A percentile compares a stretch with the other conserved stretches of the same genome.
Conservation (phyloP, 2,113 vertebrate genomes). For the Lycaon pictus region DNA sequence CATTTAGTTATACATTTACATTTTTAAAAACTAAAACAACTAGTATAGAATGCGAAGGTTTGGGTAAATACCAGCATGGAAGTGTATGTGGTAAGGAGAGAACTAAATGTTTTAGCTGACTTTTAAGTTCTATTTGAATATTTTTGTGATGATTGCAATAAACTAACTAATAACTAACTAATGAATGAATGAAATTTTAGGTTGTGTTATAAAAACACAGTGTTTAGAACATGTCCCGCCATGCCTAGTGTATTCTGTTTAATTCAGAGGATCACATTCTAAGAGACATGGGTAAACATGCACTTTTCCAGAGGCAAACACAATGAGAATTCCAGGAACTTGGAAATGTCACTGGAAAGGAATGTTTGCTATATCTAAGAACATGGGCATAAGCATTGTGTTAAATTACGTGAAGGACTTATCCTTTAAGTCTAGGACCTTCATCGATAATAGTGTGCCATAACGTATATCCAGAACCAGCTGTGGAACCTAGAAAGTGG, state of each 20-base stretch:
- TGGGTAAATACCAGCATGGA: not conserved
- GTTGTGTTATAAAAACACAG: not conserved
- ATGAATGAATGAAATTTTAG: not conserved
- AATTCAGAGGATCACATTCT: not conserved
- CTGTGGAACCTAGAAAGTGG: not conserved
- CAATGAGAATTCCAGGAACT: not conserved
- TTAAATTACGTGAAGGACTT: not conserved
- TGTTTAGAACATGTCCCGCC: not conserved
- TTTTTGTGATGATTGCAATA: not conserved
- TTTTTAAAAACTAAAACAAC: not conserved
- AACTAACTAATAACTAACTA: not conserved
- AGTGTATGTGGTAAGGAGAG: not conserved
- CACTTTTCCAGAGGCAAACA: not conserved
- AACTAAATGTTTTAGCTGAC: not conserved
- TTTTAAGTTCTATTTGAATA: not conserved
- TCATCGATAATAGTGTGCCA: not conserved
- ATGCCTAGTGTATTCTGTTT: not conserved
- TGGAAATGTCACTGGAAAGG: not conserved
- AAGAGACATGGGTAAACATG: not conserved
- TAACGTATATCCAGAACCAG: not conserved
- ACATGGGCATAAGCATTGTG: fast-evolving
- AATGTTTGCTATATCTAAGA: not conserved
- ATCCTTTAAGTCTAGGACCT: not conserved
- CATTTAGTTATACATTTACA: not conserved
- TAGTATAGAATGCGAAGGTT: not conserved